Base-by-base conservation (phyloP, 2,113 vertebrate species). In the Pleuronectes platessa region DNA sequence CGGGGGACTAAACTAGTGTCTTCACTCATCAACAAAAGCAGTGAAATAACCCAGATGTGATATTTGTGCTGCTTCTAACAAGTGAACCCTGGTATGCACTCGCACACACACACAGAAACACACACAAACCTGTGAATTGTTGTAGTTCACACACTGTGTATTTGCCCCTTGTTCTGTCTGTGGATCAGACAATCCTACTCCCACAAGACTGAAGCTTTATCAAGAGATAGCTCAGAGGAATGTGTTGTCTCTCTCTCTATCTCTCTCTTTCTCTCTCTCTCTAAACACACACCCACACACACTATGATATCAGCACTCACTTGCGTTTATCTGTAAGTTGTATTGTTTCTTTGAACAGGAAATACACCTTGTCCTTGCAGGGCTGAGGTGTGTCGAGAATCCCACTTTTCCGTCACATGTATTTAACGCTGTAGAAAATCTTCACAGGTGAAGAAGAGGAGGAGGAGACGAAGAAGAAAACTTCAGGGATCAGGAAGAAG, bases 141-240 rank as follows among this genome's bases (percentile, higher is more conserved):
- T 58, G 42, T 18, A 37, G 23, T 31, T 54, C 47, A 77, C 40
- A 54, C 53, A 66, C 47, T 23, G 18, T 45, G 45, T 14, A 10
- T 47, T 49, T 84, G 61, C 45, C 68, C 63, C 51, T 59, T 61
- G 54, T 61, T 67, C 67, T 73, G 18, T 40, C 37, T 27, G 10
- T 59, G 63, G 55, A 17, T 77, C 65, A 51, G 37, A 56, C 20
- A 53, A 21, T 27, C 9, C 37, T 76, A 21, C 72, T 80, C 68
- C 37, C 74, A 35, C 1, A n/a, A 67, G 37, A 71, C 20, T 15
- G 49, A 64, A 56, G 18, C 61, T 72, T 86, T 69, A 86, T 72
- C 54, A 76, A 42, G 35, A 68, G 27, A 67, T 17, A 75, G 71
- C 63, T 10, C 18, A 40, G 61, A 75, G 67, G 79, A 65, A 79